Evolutionary conservation across 1,140 invertebrate species (phyloP).

Genomic region (Sesamia nonagrioides): DNA sequence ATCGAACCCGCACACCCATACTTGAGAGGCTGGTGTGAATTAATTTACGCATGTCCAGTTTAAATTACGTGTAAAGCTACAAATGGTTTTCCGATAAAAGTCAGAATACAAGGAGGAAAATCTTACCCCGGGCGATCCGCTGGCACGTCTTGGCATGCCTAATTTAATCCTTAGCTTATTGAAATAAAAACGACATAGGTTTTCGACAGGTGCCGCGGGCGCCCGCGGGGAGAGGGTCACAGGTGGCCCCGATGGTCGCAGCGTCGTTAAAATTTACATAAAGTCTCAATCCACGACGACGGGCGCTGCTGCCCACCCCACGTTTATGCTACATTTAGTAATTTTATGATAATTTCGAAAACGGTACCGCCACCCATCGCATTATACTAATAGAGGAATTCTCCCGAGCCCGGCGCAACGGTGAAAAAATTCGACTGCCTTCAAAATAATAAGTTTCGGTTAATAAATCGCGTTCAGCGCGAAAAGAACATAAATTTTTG

Average conservation of each 20-base stretch:
- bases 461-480: conserved; percentile 82
- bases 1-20: no score
- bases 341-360: conserved; percentile 87
- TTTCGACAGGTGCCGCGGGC: conserved; percentile 83
- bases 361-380: conserved; percentile 85
- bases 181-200: conserved; percentile 87
- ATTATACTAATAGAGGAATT: conserved; percentile 87
- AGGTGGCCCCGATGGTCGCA: conserved; percentile 86
- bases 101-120: conserved; percentile 57
- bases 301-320: conserved; percentile 80
- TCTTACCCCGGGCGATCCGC: conserved; percentile 61
- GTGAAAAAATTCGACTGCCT: conserved; percentile 77
- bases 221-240: conserved; percentile 69
- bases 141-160: conserved; percentile 77
- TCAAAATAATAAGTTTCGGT: conserved; percentile 83
- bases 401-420: conserved; percentile 67
- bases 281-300: conserved; percentile 86
- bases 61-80: conserved; percentile 43
- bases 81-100: conserved; percentile 48
- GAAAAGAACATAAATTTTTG: conserved; percentile 79
- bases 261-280: conserved; percentile 87
- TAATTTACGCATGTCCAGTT: conserved; percentile 37
- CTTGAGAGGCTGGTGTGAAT: no score
- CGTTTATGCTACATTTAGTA: conserved; percentile 87
- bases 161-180: conserved; percentile 86